Conservation (phyloP, 2,888 invertebrate species). For the Timema podura region DNA sequence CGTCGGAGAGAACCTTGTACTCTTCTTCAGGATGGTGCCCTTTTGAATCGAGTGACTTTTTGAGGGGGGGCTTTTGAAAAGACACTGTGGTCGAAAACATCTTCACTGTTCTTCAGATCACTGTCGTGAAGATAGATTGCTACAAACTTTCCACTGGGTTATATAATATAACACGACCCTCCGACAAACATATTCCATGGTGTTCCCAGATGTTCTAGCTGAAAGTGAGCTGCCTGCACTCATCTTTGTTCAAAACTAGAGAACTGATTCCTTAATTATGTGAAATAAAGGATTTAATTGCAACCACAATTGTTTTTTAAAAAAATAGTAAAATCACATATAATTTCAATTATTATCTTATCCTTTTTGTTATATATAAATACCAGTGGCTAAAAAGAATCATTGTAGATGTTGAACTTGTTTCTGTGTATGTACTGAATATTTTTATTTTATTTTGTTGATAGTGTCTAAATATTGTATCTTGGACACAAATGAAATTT, state of each 20-base stretch:
- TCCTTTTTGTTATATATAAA: no score
- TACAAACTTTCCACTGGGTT: background rate
- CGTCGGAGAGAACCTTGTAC: constrained; percentile 3
- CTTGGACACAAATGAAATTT: no score
- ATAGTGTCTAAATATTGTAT: no score
- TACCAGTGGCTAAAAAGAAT: no score
- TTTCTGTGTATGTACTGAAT: no score
- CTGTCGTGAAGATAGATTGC: constrained; percentile 5
- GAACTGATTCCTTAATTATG: background rate
- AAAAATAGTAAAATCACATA: no score
- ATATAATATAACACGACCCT: no score
- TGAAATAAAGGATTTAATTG: no score
- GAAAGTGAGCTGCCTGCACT: constrained; percentile 30
- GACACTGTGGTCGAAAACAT: constrained; percentile 5
- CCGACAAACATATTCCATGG: constrained; percentile 21
- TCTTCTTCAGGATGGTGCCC: background rate
- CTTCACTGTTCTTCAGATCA: background rate
- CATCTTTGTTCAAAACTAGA: background rate
- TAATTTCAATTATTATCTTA: no score
- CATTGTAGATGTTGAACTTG: no score
- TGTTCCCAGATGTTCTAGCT: constrained; percentile 27
- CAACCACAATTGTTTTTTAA: no score
- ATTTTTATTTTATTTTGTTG: no score
- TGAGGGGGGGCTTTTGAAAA: constrained; percentile 3
- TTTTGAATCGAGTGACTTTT: background rate